These are phyloP conservation scores for Automeris io DNA, from an alignment of 2,888 invertebrate genomes.

Conservation along the genomic window DNA sequence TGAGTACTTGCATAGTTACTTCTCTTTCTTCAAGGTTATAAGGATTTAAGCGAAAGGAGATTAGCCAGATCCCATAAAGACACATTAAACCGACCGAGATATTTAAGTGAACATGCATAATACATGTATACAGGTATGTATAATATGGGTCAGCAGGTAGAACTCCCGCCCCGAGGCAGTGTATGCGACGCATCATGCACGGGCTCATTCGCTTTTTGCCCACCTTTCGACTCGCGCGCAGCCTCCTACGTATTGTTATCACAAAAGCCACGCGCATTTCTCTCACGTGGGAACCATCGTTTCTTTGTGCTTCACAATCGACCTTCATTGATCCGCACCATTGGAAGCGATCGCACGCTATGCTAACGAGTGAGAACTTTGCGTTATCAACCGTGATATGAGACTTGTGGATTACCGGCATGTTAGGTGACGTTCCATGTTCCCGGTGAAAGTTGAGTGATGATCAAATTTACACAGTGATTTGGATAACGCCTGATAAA, in stretches of 20 bases:
- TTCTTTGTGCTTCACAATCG: constrained; percentile 58
- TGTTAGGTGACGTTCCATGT: constrained; percentile 40
- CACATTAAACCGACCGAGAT: constrained; percentile 2
- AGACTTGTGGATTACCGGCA: constrained; percentile 43
- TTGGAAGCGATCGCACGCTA: constrained; percentile 47
- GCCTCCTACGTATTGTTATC: constrained; percentile 58
- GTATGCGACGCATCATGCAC: constrained; percentile 30
- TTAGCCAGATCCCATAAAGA: not conserved
- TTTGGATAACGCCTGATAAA: constrained; percentile 45
- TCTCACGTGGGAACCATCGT: constrained; percentile 67
- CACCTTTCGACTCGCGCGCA: constrained; percentile 75
- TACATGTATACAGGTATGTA: constrained; percentile 28
- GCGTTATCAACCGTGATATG: constrained; percentile 45
- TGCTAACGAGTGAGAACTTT: constrained; percentile 31
- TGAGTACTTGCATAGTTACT: too few species aligned
- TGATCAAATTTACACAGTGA: constrained; percentile 57
- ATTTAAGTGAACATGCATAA: too few species aligned
- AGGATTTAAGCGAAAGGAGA: too few species aligned
- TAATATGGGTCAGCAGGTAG: constrained; percentile 72
- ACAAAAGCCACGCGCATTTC: constrained; percentile 55
- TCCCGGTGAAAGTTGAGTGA: constrained; percentile 63
- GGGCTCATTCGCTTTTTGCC: constrained; percentile 73
- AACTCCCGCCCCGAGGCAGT: constrained; percentile 17
- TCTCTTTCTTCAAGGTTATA: too few species aligned
- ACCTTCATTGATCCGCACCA: constrained; percentile 42